These are phyloP conservation scores for Drosophila miranda DNA, from an alignment of 1,140 invertebrate species.

Conservation along the genomic window DNA sequence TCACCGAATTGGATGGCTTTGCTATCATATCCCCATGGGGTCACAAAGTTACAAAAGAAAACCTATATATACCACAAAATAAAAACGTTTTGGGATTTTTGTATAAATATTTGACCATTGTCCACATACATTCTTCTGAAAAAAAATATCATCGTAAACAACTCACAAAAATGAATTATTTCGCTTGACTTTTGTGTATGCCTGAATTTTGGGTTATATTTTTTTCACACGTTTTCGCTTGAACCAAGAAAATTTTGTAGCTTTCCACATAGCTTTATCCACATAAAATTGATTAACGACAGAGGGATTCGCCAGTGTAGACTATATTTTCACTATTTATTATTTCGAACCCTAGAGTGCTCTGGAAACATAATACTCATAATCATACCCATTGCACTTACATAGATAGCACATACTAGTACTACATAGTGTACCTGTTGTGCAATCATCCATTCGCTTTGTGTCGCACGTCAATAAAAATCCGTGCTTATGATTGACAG, in stretches of 20 bases:
- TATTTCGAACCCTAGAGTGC: background rate
- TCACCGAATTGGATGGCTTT: slow-evolving; percentile 38
- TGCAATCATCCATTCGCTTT: slow-evolving; percentile 30
- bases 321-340: slow-evolving; percentile 27
- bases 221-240: slow-evolving; percentile 36
- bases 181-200: slow-evolving; percentile 3
- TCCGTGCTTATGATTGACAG: slow-evolving; percentile 44
- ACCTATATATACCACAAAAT: background rate
- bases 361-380: slow-evolving; percentile 14
- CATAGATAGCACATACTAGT: too few relatives aligned
- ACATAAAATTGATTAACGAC: slow-evolving; percentile 34
- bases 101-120: slow-evolving; percentile 49
- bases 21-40: background rate
- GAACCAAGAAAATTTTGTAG: slow-evolving; percentile 12
- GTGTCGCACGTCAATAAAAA: slow-evolving; percentile 13
- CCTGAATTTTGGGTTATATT: background rate
- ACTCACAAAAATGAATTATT: slow-evolving; percentile 37
- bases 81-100: slow-evolving; percentile 17
- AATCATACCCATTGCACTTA: background rate
- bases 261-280: too few relatives aligned
- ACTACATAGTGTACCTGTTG: too few relatives aligned
- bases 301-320: background rate
- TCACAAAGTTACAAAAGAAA: background rate
- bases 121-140: slow-evolving; percentile 31
- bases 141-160: background rate